Conservation (phyloP, 2,888 invertebrate species). For the Helleia helle region DNA sequence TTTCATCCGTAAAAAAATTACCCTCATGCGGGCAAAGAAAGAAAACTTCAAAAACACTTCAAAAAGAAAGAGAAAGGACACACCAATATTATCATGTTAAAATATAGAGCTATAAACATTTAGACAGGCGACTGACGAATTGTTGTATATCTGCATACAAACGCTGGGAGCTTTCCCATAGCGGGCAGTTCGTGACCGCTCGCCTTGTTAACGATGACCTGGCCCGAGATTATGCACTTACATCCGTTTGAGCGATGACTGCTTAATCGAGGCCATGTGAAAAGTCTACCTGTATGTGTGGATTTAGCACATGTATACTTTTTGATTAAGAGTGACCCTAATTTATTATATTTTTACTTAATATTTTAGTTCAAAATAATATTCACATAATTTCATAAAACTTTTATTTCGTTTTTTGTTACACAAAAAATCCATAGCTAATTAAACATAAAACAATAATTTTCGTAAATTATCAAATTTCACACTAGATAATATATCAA, state of each 20-base stretch:
- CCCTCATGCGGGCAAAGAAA: too few species aligned
- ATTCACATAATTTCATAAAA: conserved; percentile 32
- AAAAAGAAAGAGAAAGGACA: too few species aligned
- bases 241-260: conserved; percentile 65
- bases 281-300: conserved; percentile 32
- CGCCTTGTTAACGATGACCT: conserved; percentile 67
- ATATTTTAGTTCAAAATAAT: too few species aligned
- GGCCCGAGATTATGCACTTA: conserved; percentile 65
- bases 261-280: conserved; percentile 63
- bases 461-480: too few species aligned
- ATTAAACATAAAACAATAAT: neutral
- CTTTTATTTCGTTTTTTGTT: conserved; percentile 24
- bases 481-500: too few species aligned
- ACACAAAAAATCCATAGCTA: neutral
- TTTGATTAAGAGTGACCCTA: too few species aligned
- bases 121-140: neutral
- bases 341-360: too few species aligned
- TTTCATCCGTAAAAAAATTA: too few species aligned
- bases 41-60: too few species aligned
- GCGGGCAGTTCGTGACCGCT: conserved; percentile 67
- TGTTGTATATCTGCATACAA: conserved; percentile 40
- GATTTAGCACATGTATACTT: conserved; percentile 22
- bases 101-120: neutral
- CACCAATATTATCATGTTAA: neutral
- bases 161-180: conserved; percentile 71